phyloP scores from a whole-genome alignment of 2,797 vertebrate species.

The Pelobates cultripes region DNA sequence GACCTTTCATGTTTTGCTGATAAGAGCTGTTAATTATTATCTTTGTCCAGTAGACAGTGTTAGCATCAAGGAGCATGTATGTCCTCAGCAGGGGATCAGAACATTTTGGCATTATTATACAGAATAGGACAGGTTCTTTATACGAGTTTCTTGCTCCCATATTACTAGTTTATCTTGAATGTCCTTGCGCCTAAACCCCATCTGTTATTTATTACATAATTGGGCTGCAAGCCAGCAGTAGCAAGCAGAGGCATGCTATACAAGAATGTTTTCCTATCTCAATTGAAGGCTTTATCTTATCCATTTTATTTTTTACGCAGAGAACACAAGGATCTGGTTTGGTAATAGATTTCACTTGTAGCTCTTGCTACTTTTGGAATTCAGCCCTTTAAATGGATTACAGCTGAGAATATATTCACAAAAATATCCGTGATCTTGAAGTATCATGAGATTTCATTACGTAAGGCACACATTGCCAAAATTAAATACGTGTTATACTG shows the following conservation, averaged over 20 bases:
- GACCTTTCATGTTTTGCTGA: too few relatives aligned
- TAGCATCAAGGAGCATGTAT: neutral
- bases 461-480: slow-evolving; percentile 16
- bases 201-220: slow-evolving; percentile 57
- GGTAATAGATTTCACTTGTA: slow-evolving; percentile 58
- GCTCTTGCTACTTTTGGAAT: slow-evolving; percentile 63
- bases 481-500: neutral
- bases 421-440: slow-evolving; percentile 37
- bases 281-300: slow-evolving; percentile 57
- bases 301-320: slow-evolving; percentile 40
- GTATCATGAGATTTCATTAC: slow-evolving; percentile 22
- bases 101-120: slow-evolving; percentile 23
- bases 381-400: slow-evolving; percentile 71
- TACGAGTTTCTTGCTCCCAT: neutral
- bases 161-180: slow-evolving; percentile 41
- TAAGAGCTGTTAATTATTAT: too few relatives aligned
- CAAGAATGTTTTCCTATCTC: slow-evolving; percentile 51
- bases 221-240: slow-evolving; percentile 36
- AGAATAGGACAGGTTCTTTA: slow-evolving; percentile 33
- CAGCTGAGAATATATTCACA: slow-evolving; percentile 67
- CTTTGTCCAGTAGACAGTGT: too few relatives aligned
- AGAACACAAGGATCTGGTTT: slow-evolving; percentile 46
- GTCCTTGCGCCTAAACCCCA: slow-evolving; percentile 14
- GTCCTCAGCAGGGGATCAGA: slow-evolving; percentile 23
- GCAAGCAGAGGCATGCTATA: slow-evolving; percentile 14